Percentiles rank a stretch among this genome's conserved stretches.
Conservation (phyloP, 2,113 vertebrate genomes). For the Aleadryas rufinucha region DNA sequence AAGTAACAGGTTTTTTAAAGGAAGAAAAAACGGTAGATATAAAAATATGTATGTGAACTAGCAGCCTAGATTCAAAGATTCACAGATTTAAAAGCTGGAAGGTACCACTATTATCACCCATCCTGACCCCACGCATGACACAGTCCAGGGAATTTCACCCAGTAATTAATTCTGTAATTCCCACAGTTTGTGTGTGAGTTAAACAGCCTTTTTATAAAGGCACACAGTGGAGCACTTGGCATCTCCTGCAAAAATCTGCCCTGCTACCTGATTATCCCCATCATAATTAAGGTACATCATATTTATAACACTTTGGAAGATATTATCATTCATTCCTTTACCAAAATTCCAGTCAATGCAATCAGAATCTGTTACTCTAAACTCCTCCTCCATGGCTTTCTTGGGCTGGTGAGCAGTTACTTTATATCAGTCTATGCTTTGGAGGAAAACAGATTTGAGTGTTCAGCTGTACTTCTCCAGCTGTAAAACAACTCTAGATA, state of each 20-base stretch:
- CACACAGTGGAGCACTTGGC: background rate
- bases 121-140: fast-evolving
- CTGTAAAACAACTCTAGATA: background rate
- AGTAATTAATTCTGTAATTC: background rate
- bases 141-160: background rate
- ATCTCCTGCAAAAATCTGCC: background rate
- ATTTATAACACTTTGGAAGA: background rate
- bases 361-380: background rate
- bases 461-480: background rate
- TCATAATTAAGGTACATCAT: background rate
- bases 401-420: background rate
- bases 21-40: background rate
- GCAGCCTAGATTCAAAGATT: background rate
- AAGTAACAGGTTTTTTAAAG: background rate
- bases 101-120: background rate
- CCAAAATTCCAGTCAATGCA: background rate
- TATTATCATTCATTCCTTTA: background rate
- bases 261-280: background rate
- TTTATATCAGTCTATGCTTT: background rate
- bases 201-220: background rate
- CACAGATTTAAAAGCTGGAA: background rate
- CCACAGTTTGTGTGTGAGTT: background rate
- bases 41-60: background rate
- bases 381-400: background rate
- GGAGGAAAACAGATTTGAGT: background rate